Conservation (phyloP, 2,113 vertebrate species). For the Brachyhypopomus gauderio region DNA sequence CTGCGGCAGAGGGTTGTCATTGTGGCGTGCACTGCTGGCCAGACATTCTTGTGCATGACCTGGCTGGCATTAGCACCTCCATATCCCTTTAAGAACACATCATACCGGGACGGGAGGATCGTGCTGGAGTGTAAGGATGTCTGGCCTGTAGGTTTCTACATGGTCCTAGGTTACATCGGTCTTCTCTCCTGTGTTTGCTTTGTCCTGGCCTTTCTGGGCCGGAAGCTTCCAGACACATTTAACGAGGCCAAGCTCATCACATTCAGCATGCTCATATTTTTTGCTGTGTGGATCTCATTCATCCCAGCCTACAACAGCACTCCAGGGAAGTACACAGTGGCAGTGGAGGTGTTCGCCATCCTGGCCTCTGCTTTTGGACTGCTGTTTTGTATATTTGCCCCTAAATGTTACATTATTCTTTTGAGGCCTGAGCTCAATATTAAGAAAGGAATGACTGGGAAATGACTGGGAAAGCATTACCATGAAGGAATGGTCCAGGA, state of each 20-base stretch:
- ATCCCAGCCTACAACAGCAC: constrained; percentile 75
- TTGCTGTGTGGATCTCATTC: constrained; percentile 76
- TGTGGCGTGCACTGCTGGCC: constrained; percentile 67
- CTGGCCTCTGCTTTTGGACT: constrained; percentile 75
- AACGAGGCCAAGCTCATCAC: constrained; percentile 71
- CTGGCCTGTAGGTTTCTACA: constrained; percentile 72
- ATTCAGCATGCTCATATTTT: constrained; percentile 79
- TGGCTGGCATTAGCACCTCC: constrained; percentile 67
- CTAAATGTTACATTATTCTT: constrained; percentile 77
- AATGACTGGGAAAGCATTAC: constrained; percentile 60
- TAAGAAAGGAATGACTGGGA: constrained; percentile 69
- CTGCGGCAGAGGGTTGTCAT: constrained; percentile 69
- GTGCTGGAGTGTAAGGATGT: constrained; percentile 74
- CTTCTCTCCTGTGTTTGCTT: constrained; percentile 73
- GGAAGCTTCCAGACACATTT: constrained; percentile 74
- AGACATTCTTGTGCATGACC: constrained; percentile 67
- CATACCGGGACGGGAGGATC: constrained; percentile 69
- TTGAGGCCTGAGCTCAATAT: constrained; percentile 71
- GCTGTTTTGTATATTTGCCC: constrained; percentile 74
- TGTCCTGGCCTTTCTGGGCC: constrained; percentile 70
- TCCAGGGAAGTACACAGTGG: constrained; percentile 75
- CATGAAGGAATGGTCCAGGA: background rate
- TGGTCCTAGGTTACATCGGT: constrained; percentile 75
- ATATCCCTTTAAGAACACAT: constrained; percentile 69
- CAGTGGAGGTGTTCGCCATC: constrained; percentile 78